Evolutionary conservation across 2,113 vertebrate genomes (phyloP).

Genomic region (Butorides virescens): DNA sequence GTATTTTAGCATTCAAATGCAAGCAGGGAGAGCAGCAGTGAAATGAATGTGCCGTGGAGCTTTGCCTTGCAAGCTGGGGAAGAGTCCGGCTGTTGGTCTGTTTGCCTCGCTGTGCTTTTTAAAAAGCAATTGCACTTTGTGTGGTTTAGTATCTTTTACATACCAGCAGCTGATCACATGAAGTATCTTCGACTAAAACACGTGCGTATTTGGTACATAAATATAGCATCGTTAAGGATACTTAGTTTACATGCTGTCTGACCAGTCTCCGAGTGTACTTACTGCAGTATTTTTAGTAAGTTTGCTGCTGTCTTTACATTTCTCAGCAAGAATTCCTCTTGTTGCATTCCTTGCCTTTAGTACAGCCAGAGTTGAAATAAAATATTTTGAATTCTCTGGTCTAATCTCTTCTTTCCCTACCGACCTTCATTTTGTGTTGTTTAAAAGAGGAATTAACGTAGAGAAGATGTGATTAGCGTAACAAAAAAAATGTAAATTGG

Average conservation of each 20-base stretch:
- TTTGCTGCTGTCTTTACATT: background rate
- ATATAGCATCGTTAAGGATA: background rate
- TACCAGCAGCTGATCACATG: background rate
- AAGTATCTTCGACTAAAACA: background rate
- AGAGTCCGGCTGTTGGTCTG: background rate
- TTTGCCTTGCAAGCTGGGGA: background rate
- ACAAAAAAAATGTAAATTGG: background rate
- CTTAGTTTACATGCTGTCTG: background rate
- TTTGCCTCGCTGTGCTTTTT: background rate
- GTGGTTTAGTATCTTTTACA: background rate
- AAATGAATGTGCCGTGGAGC: background rate
- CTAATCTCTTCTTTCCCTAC: background rate
- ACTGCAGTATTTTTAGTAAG: conserved; percentile 14
- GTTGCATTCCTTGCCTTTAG: background rate
- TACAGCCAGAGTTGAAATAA: background rate
- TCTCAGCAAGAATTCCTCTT: background rate
- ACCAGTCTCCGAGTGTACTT: background rate
- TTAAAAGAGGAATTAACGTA: background rate
- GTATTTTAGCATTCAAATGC: background rate
- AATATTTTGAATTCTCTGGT: conserved; percentile 53
- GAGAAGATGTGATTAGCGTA: background rate
- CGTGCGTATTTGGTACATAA: background rate
- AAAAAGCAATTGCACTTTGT: background rate
- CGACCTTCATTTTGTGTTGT: background rate
- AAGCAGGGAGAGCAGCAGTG: background rate